phyloP scores from a whole-genome alignment of 2,113 vertebrate species.

The Thymallus thymallus region DNA sequence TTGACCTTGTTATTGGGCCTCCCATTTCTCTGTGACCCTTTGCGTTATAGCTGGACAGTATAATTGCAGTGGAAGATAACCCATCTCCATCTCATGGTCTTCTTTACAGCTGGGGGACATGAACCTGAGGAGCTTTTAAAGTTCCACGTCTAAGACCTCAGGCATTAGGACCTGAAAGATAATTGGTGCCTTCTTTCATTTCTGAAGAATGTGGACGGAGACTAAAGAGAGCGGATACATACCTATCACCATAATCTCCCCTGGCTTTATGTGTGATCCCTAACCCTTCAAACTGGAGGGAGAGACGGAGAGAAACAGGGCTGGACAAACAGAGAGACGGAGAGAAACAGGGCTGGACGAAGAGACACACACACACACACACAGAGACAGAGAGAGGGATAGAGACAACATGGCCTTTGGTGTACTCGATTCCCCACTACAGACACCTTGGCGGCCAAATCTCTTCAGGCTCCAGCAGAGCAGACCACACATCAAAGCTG shows the following conservation, averaged over 20 bases:
- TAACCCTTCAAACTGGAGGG: not conserved
- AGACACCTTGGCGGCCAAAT: too few species aligned
- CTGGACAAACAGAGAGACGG: not conserved
- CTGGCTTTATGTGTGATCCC: slow-evolving; percentile 41
- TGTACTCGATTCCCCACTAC: too few species aligned
- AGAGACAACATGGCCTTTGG: too few species aligned
- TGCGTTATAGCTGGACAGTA: slow-evolving; percentile 32
- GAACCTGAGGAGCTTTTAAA: slow-evolving; percentile 56
- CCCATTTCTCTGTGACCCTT: slow-evolving; percentile 38
- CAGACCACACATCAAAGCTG: not conserved
- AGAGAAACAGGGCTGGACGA: too few species aligned
- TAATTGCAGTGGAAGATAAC: slow-evolving; percentile 33
- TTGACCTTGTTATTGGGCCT: slow-evolving; percentile 16
- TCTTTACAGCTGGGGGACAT: slow-evolving; percentile 21
- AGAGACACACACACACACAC: too few species aligned
- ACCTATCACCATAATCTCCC: slow-evolving; percentile 63
- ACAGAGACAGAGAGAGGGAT: not conserved
- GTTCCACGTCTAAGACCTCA: slow-evolving; percentile 54
- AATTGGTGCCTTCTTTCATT: slow-evolving; percentile 62
- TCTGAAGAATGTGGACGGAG: slow-evolving; percentile 63
- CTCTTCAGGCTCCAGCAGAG: too few species aligned
- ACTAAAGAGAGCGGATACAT: slow-evolving; percentile 56
- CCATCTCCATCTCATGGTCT: not conserved
- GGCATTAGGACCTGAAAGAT: slow-evolving; percentile 50
- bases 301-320: slow-evolving; percentile 22